Percentiles rank a stretch among this genome's conserved stretches.
Conservation (phyloP, 37 sponge, comb jelly and placozoan species). For the Chondrilla cf. caribensis region DNA sequence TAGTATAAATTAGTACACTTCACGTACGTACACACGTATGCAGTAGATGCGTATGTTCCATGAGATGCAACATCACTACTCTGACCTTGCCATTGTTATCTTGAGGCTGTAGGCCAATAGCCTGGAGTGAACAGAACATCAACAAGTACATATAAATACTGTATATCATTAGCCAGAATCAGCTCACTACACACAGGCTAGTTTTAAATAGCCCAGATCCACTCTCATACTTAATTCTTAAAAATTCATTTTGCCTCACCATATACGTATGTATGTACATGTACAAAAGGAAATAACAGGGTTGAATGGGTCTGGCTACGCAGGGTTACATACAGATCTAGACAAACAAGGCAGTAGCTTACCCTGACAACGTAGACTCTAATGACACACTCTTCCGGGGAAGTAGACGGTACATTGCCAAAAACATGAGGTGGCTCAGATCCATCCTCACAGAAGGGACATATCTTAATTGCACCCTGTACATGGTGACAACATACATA, state of each 20-base stretch:
- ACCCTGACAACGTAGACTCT: constrained; percentile 90
- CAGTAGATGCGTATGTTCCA: too few relatives aligned
- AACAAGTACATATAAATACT: too few relatives aligned
- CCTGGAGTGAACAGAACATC: constrained; percentile 44
- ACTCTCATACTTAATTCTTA: too few relatives aligned
- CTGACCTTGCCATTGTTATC: constrained; percentile 86
- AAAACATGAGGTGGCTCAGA: constrained; percentile 46
- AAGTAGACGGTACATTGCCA: constrained; percentile 58
- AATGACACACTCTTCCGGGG: constrained; percentile 69
- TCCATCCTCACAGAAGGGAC: constrained; percentile 89
- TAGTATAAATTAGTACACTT: not conserved
- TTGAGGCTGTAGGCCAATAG: constrained; percentile 83
- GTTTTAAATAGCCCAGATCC: too few relatives aligned
- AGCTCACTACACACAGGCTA: too few relatives aligned
- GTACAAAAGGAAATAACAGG: not conserved
- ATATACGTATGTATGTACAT: too few relatives aligned
- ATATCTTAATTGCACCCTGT: constrained; percentile 88
- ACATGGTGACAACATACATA: not conserved
- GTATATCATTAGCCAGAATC: too few relatives aligned
- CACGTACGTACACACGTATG: not conserved
- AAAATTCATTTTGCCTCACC: too few relatives aligned
- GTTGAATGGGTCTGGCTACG: too few relatives aligned
- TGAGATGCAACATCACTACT: too few relatives aligned
- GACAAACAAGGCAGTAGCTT: not conserved
- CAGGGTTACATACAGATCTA: not conserved